Conservation (phyloP, 1,140 invertebrate genomes). For the Nylanderia fulva region DNA sequence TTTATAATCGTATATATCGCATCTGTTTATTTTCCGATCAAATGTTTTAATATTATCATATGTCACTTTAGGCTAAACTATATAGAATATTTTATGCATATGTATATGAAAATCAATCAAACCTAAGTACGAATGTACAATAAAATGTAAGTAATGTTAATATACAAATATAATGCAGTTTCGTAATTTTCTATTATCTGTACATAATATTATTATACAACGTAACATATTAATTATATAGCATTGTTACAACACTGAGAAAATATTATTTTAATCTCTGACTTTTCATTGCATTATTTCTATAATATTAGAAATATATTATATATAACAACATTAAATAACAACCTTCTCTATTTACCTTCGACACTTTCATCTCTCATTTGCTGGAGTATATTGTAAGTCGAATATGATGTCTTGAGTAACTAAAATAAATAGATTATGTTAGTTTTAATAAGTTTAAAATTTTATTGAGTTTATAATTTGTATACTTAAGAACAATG, state of each 20-base stretch:
- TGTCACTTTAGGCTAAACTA: not conserved
- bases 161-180: not conserved
- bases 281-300: not conserved
- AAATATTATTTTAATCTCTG: conserved; percentile 13
- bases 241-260: not conserved
- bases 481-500: not conserved
- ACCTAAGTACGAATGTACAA: not conserved
- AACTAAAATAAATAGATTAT: conserved; percentile 32
- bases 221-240: not conserved
- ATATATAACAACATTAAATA: not conserved
- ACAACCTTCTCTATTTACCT: not conserved
- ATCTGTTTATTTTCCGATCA: not conserved
- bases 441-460: not conserved
- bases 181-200: not conserved
- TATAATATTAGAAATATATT: not conserved
- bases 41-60: conserved; percentile 14
- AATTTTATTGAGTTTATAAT: not conserved
- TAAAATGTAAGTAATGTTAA: not conserved
- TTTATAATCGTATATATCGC: not conserved
- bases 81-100: not conserved
- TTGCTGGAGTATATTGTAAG: conserved; percentile 58
- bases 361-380: not conserved
- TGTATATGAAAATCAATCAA: not conserved
- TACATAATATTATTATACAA: not conserved
- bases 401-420: conserved; percentile 64